These are phyloP conservation scores for Patella depressa DNA, from an alignment of 2,888 invertebrate genomes.

Conservation along the genomic window DNA sequence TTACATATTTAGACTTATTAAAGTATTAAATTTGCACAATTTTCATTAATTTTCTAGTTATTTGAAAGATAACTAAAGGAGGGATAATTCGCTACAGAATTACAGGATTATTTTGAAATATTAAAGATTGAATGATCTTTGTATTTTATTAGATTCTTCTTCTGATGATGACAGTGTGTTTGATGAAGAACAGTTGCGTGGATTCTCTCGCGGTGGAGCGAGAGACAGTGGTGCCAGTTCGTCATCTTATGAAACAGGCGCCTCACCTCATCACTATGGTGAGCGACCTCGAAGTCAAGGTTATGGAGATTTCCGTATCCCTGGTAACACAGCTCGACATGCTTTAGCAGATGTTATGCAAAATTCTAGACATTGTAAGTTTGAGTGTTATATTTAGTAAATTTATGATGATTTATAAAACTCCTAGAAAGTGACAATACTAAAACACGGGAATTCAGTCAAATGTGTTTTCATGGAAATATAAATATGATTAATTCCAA, in stretches of 20 bases:
- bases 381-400: background rate
- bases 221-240: constrained; percentile 63
- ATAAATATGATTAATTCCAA: no score
- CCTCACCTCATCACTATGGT: constrained; percentile 40
- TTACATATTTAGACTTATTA: no score
- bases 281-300: constrained; percentile 60
- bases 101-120: no score
- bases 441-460: no score
- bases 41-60: no score
- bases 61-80: no score
- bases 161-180: constrained; percentile 68
- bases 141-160: constrained; percentile 43
- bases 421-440: no score
- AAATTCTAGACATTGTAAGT: constrained; percentile 63
- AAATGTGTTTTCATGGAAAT: no score
- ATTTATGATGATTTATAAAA: no score
- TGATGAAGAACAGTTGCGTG: constrained; percentile 63
- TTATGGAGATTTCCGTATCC: constrained; percentile 65
- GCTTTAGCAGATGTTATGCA: constrained; percentile 80
- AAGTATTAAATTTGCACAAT: no score
- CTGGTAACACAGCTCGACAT: constrained; percentile 76
- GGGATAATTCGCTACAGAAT: no score
- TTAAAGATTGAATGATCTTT: no score
- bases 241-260: constrained; percentile 49
- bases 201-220: constrained; percentile 56